Percentiles rank a stretch among this genome's conserved stretches.
phyloP scores from a whole-genome alignment of 2,888 invertebrate species.

The Drosophila planitibia region DNA sequence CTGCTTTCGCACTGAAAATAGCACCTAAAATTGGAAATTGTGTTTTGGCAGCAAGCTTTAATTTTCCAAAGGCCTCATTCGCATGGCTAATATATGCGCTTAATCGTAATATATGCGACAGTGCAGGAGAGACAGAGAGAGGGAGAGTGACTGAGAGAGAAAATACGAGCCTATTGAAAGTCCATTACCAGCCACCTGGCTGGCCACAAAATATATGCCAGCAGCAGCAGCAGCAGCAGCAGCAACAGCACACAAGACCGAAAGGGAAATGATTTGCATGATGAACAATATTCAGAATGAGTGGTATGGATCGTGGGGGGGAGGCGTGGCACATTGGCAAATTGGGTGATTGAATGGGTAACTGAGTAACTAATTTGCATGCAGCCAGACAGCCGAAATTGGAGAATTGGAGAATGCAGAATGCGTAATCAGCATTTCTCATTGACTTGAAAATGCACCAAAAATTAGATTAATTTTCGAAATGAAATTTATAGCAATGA shows the following conservation, averaged over 20 bases:
- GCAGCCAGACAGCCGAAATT: conserved; percentile 45
- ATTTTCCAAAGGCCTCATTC: conserved; percentile 4
- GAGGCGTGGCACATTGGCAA: conserved; percentile 17
- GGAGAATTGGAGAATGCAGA: conserved; percentile 34
- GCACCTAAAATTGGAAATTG: conserved; percentile 7
- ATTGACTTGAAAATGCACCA: conserved; percentile 54
- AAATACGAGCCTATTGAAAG: conserved; percentile 45
- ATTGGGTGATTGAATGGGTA: conserved; percentile 23
- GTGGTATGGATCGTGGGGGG: neutral
- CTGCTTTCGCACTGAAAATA: neutral
- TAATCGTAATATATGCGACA: conserved; percentile 14
- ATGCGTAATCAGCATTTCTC: conserved; percentile 79
- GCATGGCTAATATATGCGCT: conserved; percentile 34
- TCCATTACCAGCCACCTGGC: conserved; percentile 65
- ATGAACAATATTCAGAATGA: conserved; percentile 49
- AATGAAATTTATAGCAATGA: conserved; percentile 66
- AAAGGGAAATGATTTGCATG: conserved; percentile 60
- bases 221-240: neutral
- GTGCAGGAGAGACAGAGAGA: neutral
- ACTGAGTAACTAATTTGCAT: conserved; percentile 62
- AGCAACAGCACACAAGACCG: conserved; percentile 17
- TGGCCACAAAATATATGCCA: conserved; percentile 62
- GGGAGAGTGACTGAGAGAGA: neutral
- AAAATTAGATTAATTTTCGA: conserved; percentile 78
- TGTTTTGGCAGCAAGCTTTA: conserved; percentile 7